Conservation (phyloP, 1,140 invertebrate species). For the Cephus cinctus region DNA sequence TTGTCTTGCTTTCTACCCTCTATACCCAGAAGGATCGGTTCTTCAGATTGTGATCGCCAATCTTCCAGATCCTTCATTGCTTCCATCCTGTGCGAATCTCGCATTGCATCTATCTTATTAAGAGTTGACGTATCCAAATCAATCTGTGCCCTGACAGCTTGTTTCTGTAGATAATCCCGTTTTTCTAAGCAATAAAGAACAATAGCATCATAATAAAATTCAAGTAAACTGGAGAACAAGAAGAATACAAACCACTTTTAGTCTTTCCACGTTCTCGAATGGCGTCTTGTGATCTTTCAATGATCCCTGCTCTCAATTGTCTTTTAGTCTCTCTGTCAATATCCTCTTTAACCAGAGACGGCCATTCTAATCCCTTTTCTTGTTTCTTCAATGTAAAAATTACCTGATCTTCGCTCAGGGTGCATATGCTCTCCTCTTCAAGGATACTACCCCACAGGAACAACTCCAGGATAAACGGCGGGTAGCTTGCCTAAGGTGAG, state of each 20-base stretch:
- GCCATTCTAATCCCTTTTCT: constrained; percentile 57
- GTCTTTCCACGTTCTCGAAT: constrained; percentile 57
- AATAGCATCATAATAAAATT: constrained; percentile 1
- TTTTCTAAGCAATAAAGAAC: constrained; percentile 34
- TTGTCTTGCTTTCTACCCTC: constrained; percentile 33
- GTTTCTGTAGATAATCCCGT: constrained; percentile 48
- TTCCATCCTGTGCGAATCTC: constrained; percentile 58
- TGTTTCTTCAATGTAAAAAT: constrained; percentile 64
- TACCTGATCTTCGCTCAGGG: constrained; percentile 56
- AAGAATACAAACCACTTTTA: constrained; percentile 49
- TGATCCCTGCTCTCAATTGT: constrained; percentile 53
- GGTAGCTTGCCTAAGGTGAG: constrained; percentile 59
- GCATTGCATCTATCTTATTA: constrained; percentile 59
- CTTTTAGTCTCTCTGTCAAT: constrained; percentile 59
- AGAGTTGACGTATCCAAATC: constrained; percentile 57
- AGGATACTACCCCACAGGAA: constrained; percentile 62
- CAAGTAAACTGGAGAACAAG: neutral
- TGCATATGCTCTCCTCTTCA: constrained; percentile 60
- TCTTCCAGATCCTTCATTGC: constrained; percentile 67
- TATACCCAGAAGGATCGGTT: constrained; percentile 32
- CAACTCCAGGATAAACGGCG: constrained; percentile 67
- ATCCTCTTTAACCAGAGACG: constrained; percentile 53
- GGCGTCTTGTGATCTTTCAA: constrained; percentile 51
- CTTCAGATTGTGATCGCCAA: constrained; percentile 56
- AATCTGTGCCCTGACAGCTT: constrained; percentile 64